Evolutionary conservation across 2,113 vertebrate genomes (phyloP).

Genomic region (Pseudopipra pipra): DNA sequence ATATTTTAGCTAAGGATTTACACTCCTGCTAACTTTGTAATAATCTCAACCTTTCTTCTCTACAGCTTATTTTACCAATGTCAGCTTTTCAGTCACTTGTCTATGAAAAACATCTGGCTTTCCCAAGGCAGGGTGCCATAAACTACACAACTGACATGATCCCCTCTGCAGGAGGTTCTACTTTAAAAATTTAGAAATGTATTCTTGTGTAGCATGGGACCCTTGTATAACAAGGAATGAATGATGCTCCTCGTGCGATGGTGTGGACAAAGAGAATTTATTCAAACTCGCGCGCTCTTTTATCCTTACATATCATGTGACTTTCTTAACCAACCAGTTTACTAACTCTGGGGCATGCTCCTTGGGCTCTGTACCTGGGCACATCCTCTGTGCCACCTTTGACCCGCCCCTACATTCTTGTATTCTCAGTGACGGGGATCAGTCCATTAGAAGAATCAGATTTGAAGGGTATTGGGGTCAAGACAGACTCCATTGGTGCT

Average conservation of each 20-base stretch:
- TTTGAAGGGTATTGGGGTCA: neutral
- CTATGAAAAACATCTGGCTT: neutral
- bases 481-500: neutral
- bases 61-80: neutral
- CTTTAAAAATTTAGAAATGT: neutral
- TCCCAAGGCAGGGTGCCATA: rapidly evolving
- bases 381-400: too few relatives aligned
- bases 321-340: too few relatives aligned
- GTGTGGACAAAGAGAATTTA: too few relatives aligned
- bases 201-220: too few relatives aligned
- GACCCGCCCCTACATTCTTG: too few relatives aligned
- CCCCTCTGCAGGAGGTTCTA: neutral
- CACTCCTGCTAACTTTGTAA: neutral
- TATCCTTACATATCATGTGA: too few relatives aligned
- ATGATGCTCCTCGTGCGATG: too few relatives aligned
- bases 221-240: too few relatives aligned
- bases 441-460: neutral
- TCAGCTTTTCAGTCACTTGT: neutral
- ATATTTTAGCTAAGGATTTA: neutral
- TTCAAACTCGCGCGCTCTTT: too few relatives aligned
- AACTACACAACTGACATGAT: neutral
- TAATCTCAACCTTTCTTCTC: neutral
- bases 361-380: too few relatives aligned
- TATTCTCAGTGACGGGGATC: neutral
- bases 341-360: too few relatives aligned